phyloP scores from a whole-genome alignment of 2,113 vertebrate species.

The Thymallus thymallus region DNA sequence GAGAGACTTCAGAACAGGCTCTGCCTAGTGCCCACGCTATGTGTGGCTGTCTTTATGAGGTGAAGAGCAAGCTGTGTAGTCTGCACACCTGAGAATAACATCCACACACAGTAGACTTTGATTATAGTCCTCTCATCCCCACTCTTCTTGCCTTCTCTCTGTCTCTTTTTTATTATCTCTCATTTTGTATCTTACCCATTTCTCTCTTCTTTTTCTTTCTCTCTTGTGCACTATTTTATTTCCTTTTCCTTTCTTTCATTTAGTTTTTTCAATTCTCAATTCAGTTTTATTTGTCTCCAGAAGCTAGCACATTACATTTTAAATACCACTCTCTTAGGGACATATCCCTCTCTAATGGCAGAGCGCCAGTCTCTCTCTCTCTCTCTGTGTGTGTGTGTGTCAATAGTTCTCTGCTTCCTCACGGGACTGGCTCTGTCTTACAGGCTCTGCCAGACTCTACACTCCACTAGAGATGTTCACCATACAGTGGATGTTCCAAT shows the following conservation, averaged over 20 bases:
- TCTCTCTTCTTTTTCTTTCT: too few species aligned
- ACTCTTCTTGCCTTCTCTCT: too few species aligned
- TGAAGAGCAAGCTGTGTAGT: neutral
- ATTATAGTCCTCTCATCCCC: neutral
- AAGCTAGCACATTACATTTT: neutral
- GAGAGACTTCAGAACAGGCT: neutral
- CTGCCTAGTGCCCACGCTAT: neutral
- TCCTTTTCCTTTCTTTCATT: neutral
- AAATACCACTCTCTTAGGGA: neutral
- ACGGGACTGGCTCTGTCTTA: too few species aligned
- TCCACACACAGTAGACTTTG: neutral
- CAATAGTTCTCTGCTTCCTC: too few species aligned
- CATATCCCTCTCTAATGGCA: neutral
- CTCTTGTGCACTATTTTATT: neutral
- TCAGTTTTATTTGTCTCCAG: neutral
- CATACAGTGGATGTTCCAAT: too few species aligned
- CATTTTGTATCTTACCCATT: neutral
- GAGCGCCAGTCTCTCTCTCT: too few species aligned
- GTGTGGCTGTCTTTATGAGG: too few species aligned
- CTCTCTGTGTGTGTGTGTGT: too few species aligned
- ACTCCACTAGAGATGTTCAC: too few species aligned
- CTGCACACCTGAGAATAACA: neutral
- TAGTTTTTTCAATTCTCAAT: neutral
- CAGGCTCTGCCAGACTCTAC: too few species aligned
- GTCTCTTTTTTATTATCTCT: neutral